Evolutionary conservation across 1,140 invertebrate species (phyloP), one percentile per base, ranked within the genome.

Genomic region (Apolygus lucorum): DNA sequence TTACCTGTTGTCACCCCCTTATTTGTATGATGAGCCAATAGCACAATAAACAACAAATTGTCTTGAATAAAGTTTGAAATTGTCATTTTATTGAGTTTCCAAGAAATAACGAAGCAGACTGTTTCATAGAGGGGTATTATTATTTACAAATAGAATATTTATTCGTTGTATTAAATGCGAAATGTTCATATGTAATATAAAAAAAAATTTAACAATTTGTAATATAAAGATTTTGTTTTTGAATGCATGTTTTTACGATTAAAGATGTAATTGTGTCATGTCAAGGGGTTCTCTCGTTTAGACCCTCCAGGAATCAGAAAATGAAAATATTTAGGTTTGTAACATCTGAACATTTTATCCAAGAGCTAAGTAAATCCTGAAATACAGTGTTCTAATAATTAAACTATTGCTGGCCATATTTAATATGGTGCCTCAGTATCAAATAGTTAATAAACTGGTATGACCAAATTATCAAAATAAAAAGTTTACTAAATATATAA

Each of bases 121-220:
- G 54, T 59, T 59, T 59, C 11, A 59, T 59, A 59, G 54, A 14
- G 54, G 54, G 54, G 54, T 14, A 59, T 59, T 11, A 59, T 59
- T 59, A 59, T 59, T 59, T 24, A 59, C 54, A 59, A 59, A 59
- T 59, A 59, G 54, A 59, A 59, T 59, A 59, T 59, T 59, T 59
- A 59, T 59, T 59, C 54, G 54, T 59, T 59, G 54, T 59, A 59
- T 59, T 59, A 59, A 59, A 59, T 59, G 54, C 54, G 54, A 59
- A 59, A 59, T 59, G 54, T 59, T 59, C 54, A 59, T 59, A 59
- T 59, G 54, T 59, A 59, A 59, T 59, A 59, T 59, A 59, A 59
- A n/a, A n/a, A n/a, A n/a, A n/a, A 59, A 59, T 59, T 59, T 59
- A 59, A 59, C 54, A 59, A 59, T 59, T 59, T 59, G 54, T 59